Conservation (phyloP, 2,888 invertebrate species). For the Apodemia zela region DNA sequence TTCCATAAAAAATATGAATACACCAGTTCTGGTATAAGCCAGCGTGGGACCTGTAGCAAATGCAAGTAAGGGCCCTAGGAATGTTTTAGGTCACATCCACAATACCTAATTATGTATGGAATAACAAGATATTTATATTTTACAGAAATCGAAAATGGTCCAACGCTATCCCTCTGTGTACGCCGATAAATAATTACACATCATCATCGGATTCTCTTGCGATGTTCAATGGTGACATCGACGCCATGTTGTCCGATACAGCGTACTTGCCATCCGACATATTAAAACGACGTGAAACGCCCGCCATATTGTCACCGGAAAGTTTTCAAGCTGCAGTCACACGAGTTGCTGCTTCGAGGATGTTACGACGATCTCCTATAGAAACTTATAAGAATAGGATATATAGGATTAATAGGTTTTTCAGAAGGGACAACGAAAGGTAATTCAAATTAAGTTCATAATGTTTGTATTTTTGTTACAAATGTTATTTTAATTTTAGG, state of each 20-base stretch:
- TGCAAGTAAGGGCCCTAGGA: too few species aligned
- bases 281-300: slow-evolving; percentile 61
- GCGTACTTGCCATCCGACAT: slow-evolving; percentile 51
- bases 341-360: slow-evolving; percentile 55
- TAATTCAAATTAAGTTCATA: slow-evolving; percentile 45
- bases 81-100: too few species aligned
- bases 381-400: slow-evolving; percentile 68
- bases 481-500: neutral
- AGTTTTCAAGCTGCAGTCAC: slow-evolving; percentile 69
- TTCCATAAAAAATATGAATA: too few species aligned
- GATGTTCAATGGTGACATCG: slow-evolving; percentile 65
- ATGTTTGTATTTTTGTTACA: neutral
- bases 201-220: slow-evolving; percentile 58
- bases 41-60: too few species aligned
- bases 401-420: slow-evolving; percentile 58
- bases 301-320: slow-evolving; percentile 67
- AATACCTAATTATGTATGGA: too few species aligned
- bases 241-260: slow-evolving; percentile 70
- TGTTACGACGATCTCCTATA: slow-evolving; percentile 57
- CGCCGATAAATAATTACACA: slow-evolving; percentile 63
- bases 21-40: too few species aligned
- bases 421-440: slow-evolving; percentile 65
- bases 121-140: neutral
- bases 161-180: slow-evolving; percentile 89
- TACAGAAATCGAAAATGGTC: slow-evolving; percentile 91